These are phyloP conservation scores for Mystacides longicornis DNA, from an alignment of 2,888 invertebrate genomes.

Conservation along the genomic window DNA sequence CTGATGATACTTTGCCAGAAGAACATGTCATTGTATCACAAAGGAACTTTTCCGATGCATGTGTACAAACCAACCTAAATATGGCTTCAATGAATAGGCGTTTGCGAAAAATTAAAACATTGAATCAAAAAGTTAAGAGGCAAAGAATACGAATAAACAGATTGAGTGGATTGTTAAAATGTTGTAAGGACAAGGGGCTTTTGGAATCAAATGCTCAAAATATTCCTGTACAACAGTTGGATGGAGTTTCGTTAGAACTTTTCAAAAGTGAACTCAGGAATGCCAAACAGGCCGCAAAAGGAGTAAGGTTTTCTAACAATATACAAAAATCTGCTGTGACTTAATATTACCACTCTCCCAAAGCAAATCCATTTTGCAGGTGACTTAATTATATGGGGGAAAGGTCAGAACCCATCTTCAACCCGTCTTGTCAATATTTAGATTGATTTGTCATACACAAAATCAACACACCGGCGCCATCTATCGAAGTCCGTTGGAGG, in stretches of 20 bases:
- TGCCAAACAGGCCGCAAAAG: neutral
- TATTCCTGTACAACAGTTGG: neutral
- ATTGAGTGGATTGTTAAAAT: neutral
- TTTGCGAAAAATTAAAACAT: neutral
- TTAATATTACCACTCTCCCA: slow-evolving; percentile 2
- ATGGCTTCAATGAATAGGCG: slow-evolving; percentile 3
- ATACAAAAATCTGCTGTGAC: slow-evolving; percentile 1
- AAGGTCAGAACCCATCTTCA: no score
- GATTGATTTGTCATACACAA: no score
- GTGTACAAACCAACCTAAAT: slow-evolving; percentile 1
- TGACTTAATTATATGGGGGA: neutral
- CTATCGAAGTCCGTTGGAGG: no score
- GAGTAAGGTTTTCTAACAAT: neutral
- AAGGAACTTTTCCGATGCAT: neutral
- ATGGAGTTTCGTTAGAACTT: slow-evolving; percentile 1
- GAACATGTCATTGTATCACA: neutral
- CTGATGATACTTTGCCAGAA: slow-evolving; percentile 2
- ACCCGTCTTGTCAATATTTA: no score
- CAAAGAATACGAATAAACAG: neutral
- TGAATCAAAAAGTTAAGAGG: neutral
- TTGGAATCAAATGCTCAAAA: neutral
- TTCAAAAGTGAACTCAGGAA: slow-evolving; percentile 3
- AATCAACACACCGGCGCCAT: no score
- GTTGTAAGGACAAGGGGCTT: slow-evolving; percentile 1
- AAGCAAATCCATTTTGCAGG: slow-evolving; percentile 4